A percentile compares a stretch with the other conserved stretches of the same genome.
Conservation (phyloP, 2,797 vertebrate genomes). For the Uromys caudimaculatus region DNA sequence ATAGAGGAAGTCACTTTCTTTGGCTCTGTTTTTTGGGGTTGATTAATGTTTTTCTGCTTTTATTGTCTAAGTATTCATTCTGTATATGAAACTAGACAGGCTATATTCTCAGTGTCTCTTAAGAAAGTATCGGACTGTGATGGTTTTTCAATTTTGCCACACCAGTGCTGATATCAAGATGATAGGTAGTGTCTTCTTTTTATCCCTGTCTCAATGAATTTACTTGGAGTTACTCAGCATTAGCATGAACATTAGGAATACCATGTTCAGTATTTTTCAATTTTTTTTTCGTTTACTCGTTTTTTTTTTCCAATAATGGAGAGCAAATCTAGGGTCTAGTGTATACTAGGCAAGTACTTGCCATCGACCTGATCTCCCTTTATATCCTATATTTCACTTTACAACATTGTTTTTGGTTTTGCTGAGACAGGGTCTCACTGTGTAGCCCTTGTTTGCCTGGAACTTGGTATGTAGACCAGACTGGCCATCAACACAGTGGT, state of each 20-base stretch:
- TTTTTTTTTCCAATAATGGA: background rate
- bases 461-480: background rate
- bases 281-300: background rate
- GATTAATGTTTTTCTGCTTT: background rate
- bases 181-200: background rate
- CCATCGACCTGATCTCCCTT: background rate
- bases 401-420: conserved; percentile 11
- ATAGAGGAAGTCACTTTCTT: background rate
- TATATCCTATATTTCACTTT: background rate
- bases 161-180: background rate
- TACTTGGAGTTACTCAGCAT: background rate
- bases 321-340: background rate
- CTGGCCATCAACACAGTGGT: background rate
- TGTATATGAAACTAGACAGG: background rate
- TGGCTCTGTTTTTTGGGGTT: background rate
- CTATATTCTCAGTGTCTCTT: background rate
- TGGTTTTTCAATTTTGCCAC: background rate
- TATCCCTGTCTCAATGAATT: background rate
- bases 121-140: background rate
- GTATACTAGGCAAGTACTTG: background rate
- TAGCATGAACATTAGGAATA: background rate
- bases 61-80: background rate
- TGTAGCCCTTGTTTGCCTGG: background rate
- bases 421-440: background rate
- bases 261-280: background rate